phyloP scores from a whole-genome alignment of 2,797 vertebrate species.

The Philypnodon macrostomus region DNA sequence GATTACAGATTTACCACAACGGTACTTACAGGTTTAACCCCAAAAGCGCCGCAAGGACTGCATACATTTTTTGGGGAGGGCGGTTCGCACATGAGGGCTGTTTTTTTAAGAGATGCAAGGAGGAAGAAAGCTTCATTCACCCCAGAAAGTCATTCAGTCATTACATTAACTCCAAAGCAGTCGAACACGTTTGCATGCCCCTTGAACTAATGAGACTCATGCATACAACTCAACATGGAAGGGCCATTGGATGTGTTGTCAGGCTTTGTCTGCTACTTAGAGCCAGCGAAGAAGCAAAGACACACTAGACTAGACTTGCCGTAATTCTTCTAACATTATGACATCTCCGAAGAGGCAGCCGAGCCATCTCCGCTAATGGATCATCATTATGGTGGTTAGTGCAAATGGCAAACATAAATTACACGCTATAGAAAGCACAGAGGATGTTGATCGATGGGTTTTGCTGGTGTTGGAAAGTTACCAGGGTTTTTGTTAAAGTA shows the following conservation, averaged over 20 bases:
- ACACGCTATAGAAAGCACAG: constrained; percentile 23
- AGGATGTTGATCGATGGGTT: constrained; percentile 25
- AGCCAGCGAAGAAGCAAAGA: constrained; percentile 18
- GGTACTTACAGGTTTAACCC: too few species aligned
- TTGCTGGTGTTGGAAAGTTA: constrained; percentile 59
- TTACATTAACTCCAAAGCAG: too few species aligned
- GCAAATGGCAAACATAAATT: constrained; percentile 43
- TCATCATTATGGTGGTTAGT: constrained; percentile 37
- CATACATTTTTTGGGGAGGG: too few species aligned
- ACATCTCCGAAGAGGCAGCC: constrained; percentile 26
- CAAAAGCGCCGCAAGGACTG: too few species aligned
- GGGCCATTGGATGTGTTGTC: not conserved
- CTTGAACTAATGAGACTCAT: not conserved
- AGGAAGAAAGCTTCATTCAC: too few species aligned
- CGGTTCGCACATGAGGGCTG: too few species aligned
- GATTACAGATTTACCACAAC: too few species aligned
- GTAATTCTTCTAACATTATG: constrained; percentile 25
- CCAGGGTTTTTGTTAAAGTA: constrained; percentile 18
- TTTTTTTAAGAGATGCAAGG: too few species aligned
- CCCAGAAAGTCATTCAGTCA: too few species aligned
- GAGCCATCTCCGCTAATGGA: constrained; percentile 29
- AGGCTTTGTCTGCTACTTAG: constrained; percentile 2
- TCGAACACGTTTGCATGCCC: too few species aligned
- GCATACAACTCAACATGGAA: constrained; percentile 3
- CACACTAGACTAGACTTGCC: constrained; percentile 4